These are phyloP conservation scores for Sminthurinus aureus DNA, from an alignment of 2,888 invertebrate genomes.

Conservation along the genomic window DNA sequence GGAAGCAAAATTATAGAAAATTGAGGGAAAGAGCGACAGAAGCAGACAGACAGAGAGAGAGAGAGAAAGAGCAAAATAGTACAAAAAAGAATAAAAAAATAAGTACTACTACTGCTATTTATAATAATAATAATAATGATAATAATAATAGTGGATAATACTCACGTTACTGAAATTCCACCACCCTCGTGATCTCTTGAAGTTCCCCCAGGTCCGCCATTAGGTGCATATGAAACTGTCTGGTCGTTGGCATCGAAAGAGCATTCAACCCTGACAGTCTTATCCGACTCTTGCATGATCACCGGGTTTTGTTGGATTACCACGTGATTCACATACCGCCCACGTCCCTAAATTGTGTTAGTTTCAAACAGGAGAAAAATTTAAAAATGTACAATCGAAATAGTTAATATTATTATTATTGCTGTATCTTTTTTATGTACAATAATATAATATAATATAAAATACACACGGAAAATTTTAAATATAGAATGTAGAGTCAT, in stretches of 20 bases:
- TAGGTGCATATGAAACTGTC: conserved; percentile 63
- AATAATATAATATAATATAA: too few species aligned
- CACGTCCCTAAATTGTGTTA: conserved; percentile 61
- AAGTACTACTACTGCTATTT: neutral
- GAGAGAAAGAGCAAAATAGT: too few species aligned
- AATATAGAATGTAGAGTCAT: too few species aligned
- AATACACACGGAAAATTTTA: too few species aligned
- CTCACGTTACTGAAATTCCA: conserved; percentile 64
- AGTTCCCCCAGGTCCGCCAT: conserved; percentile 60
- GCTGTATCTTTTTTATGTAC: too few species aligned
- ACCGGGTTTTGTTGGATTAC: conserved; percentile 65
- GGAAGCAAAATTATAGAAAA: conserved; percentile 17
- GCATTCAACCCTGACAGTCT: conserved; percentile 65
- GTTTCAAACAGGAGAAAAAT: neutral
- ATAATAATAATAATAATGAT: conserved; percentile 1
- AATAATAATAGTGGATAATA: conserved; percentile 22
- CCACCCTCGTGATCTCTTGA: conserved; percentile 61
- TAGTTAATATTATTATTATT: too few species aligned
- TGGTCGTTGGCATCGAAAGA: conserved; percentile 65
- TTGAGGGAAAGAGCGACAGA: too few species aligned
- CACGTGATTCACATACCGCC: conserved; percentile 64
- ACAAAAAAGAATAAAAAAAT: neutral
- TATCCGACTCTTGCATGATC: conserved; percentile 65
- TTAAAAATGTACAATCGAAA: too few species aligned
- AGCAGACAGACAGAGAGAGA: too few species aligned